A percentile compares a stretch with the other conserved stretches of the same genome.
phyloP scores from a whole-genome alignment of 2,888 invertebrate species.

The Sericinus montela region DNA sequence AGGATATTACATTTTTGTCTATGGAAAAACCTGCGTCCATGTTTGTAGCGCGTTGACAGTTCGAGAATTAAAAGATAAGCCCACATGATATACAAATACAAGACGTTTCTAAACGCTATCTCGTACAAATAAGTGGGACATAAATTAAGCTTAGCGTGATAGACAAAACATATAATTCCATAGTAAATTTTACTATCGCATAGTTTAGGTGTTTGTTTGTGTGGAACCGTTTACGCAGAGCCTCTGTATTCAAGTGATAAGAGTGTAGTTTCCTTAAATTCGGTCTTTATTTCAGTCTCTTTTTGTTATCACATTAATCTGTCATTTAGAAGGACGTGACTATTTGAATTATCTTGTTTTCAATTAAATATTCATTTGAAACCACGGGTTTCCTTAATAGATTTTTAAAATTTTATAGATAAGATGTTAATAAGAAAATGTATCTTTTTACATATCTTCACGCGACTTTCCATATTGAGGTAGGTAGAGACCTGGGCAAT shows the following conservation, averaged over 20 bases:
- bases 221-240: slow-evolving; percentile 51
- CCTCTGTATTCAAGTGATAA: slow-evolving; percentile 47
- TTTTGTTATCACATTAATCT: slow-evolving; percentile 7
- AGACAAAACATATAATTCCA: slow-evolving; percentile 69
- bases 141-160: slow-evolving; percentile 69
- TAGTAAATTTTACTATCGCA: slow-evolving; percentile 65
- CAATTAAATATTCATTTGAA: no score
- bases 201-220: slow-evolving; percentile 50
- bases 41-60: slow-evolving; percentile 55
- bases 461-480: no score
- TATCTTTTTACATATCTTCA: no score
- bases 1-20: slow-evolving; percentile 11
- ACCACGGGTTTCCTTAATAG: no score
- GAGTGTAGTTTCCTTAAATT: slow-evolving; percentile 22
- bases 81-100: slow-evolving; percentile 63
- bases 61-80: slow-evolving; percentile 78
- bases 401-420: no score
- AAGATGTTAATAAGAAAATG: no score
- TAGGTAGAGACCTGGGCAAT: no score
- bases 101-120: slow-evolving; percentile 66
- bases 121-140: slow-evolving; percentile 63
- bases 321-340: background rate
- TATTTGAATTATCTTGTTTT: background rate
- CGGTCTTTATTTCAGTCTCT: slow-evolving; percentile 12
- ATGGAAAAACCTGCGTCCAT: slow-evolving; percentile 43